Base-by-base conservation (phyloP, 1,140 invertebrate species). In the Cardiocondyla obscurior region DNA sequence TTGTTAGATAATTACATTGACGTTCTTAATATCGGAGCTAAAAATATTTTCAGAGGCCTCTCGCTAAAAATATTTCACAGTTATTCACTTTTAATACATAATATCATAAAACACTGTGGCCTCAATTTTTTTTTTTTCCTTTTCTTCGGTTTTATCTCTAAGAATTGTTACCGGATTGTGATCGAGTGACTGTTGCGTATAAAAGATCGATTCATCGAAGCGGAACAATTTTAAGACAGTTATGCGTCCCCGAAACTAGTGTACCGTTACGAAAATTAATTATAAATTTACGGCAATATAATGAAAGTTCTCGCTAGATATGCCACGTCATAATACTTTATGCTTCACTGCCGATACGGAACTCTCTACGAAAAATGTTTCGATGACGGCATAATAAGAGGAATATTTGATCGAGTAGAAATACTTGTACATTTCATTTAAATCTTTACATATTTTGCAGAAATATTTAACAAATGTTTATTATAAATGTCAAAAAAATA, bases 1-100 rank as follows among this genome's bases (percentile, higher is more conserved):
- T n/a, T n/a, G n/a, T n/a, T n/a, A 67, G 25, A 92, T 92, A 93
- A 92, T 93, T 91, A 92, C 91, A 92, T 92, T 92, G 91, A 91
- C 90, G 88, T 92, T n/a, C n/a, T n/a, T 91, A 93, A 93, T 91
- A 57, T 72, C 57, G 39, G 25, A 39, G 2, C 10, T 58, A 25
- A 73, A 57, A 3, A 58, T 73, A 73, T 36, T n/a, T 57, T 33
- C 55, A 0, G 8, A 22, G n/a, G n/a, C n/a, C n/a, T n/a, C n/a
- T n/a, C n/a, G n/a, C n/a, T n/a, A n/a, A n/a, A n/a, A n/a, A n/a
- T n/a, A n/a, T n/a, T n/a, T 22, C 46, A 10, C 7, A 14, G 33
- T 4, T 46, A 42, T 70, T 12, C 6, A 8, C 46, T 69, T 42
- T 70, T 55, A 72, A 65, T 36, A 64, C 33, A 16, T 79, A 53